phyloP scores from a whole-genome alignment of 2,797 vertebrate species.

The Pelobates cultripes region DNA sequence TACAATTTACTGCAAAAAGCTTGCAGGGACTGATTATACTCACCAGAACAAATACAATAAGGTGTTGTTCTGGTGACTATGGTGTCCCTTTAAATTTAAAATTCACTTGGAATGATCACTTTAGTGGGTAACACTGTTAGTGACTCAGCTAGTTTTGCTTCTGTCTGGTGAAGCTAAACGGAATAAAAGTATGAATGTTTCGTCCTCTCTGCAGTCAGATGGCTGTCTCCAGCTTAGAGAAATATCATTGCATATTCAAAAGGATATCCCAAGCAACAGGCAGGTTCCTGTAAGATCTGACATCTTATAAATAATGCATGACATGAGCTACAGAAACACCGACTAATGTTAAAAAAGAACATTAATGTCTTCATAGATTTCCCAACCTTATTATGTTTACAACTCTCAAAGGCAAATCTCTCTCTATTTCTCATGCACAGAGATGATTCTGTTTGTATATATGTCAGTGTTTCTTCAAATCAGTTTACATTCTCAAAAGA shows the following conservation, averaged over 20 bases:
- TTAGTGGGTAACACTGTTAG: too few species aligned
- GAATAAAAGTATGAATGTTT: too few species aligned
- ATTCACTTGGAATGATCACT: too few species aligned
- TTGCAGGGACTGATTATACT: too few species aligned
- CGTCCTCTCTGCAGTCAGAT: not conserved
- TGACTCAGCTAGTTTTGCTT: too few species aligned
- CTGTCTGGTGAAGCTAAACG: too few species aligned
- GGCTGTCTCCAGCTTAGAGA: not conserved
- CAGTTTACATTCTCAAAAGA: not conserved
- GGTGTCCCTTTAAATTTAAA: too few species aligned
- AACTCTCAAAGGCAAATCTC: not conserved
- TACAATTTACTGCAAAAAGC: too few species aligned
- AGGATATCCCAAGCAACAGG: not conserved
- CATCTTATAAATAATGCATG: conserved; percentile 1
- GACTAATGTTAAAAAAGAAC: not conserved
- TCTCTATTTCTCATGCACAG: not conserved
- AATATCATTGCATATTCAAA: not conserved
- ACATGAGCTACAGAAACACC: not conserved
- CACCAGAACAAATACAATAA: too few species aligned
- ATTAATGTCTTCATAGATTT: not conserved
- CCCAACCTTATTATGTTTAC: not conserved
- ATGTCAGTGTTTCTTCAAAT: not conserved
- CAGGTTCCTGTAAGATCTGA: not conserved
- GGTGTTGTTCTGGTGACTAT: too few species aligned
- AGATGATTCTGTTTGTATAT: not conserved